Conservation (phyloP, 2,888 invertebrate species). For the Tipula confusa region DNA sequence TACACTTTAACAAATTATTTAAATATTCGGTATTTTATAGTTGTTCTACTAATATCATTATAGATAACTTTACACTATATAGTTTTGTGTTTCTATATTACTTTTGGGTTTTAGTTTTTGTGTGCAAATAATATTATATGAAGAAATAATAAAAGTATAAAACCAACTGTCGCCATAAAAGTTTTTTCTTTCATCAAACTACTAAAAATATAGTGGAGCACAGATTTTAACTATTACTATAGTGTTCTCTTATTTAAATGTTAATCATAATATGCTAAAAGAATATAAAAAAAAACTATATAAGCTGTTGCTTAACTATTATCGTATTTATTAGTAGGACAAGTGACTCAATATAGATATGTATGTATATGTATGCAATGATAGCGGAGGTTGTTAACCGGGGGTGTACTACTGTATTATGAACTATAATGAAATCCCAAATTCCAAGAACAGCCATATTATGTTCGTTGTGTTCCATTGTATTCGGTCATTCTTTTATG, state of each 20-base stretch:
- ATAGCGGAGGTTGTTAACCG: background rate
- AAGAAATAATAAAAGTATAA: background rate
- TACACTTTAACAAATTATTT: background rate
- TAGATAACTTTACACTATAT: background rate
- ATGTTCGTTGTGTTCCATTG: background rate
- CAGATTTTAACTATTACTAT: background rate
- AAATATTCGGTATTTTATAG: background rate
- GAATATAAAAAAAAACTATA: background rate
- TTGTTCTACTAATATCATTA: background rate
- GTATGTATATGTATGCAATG: too few species aligned
- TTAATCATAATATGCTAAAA: background rate
- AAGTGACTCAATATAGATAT: background rate
- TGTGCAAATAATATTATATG: background rate
- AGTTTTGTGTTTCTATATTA: background rate
- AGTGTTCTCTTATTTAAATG: background rate
- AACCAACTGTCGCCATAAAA: conserved; percentile 25
- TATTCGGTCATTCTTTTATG: conserved; percentile 20
- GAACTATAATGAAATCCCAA: background rate
- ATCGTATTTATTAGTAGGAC: background rate
- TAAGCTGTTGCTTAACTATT: background rate
- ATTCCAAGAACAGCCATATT: conserved; percentile 12
- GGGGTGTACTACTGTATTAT: background rate
- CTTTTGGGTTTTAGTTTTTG: background rate
- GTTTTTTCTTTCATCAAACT: background rate
- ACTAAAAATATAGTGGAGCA: background rate